These are phyloP conservation scores for Gobionotothen gibberifrons DNA, from an alignment of 2,797 vertebrate genomes.

Conservation along the genomic window DNA sequence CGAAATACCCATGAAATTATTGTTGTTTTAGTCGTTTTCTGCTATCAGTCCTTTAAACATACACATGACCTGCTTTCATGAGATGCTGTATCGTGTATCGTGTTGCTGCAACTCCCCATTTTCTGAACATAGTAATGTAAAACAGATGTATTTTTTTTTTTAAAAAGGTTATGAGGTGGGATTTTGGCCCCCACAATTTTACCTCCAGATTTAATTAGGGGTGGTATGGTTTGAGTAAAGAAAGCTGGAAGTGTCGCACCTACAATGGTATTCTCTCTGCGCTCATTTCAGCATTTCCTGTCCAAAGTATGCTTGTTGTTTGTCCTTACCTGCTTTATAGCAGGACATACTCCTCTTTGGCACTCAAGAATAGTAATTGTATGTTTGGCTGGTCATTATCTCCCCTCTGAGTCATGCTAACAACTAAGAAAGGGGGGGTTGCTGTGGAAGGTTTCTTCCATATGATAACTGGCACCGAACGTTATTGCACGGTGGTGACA, in stretches of 20 bases:
- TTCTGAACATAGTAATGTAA: conserved; percentile 47
- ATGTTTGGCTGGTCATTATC: conserved; percentile 9
- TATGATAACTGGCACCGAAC: conserved; percentile 7
- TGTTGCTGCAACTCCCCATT: conserved; percentile 49
- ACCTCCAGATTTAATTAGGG: conserved; percentile 32
- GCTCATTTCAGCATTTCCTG: not conserved
- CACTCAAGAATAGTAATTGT: not conserved
- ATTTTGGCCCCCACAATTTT: conserved; percentile 22
- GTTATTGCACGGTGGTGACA: conserved; percentile 4
- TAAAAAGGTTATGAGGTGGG: conserved; percentile 32
- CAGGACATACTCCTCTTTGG: conserved; percentile 13
- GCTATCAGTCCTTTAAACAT: conserved; percentile 27
- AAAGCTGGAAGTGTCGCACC: conserved; percentile 20
- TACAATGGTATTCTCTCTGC: not conserved
- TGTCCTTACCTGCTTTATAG: conserved; percentile 5
- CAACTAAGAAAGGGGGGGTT: not conserved
- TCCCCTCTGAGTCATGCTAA: not conserved
- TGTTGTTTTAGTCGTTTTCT: not conserved
- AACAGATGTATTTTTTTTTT: conserved; percentile 58
- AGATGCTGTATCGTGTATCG: conserved; percentile 11
- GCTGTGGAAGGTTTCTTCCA: conserved; percentile 6
- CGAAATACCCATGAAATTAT: not conserved
- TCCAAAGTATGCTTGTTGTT: not conserved
- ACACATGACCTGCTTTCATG: conserved; percentile 28
- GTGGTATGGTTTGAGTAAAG: conserved; percentile 20